Base-by-base conservation (phyloP, 2,113 vertebrate genomes). In the Tamias sibiricus region DNA sequence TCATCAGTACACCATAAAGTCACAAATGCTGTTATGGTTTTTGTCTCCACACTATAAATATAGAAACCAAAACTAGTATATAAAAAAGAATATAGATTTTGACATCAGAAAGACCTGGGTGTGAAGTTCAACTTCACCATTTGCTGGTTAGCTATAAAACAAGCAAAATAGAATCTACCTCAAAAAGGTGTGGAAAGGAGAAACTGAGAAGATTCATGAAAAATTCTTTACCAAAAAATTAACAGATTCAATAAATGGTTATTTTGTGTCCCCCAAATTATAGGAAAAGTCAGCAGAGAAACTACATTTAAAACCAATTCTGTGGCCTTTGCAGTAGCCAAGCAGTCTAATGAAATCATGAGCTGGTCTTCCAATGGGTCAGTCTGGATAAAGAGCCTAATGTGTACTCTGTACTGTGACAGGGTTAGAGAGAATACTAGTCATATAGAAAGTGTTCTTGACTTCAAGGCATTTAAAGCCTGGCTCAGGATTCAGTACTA, bases 141-240 rank as follows among this genome's bases (percentile, higher is more conserved):
- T 91, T 37, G 20, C 42, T 59, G 83, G 26, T 54, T 62, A 76
- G 16, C 24, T 69, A 8, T 75, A 75, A 95, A 81, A 93, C 54
- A 72, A 95, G n/a, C 9, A 94, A 80, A 96, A 90, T 35, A 84
- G 2, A 19, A 69, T 62, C 28, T 62, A 90, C 42, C 9, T 87
- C 42, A 80, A 76, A 72, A 77, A 84, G n/a, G 54, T 94, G 35
- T 62, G 75, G 37, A 72, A 2, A 81, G 19, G 24, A 79, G 77
- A 88, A 59, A 72, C 6, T 85, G n/a, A 89, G 32, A 69, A 47
- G 52, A 88, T 66, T 30, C 40, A 1, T 76, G 74, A 17, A 9
- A 91, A 80, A 74, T 12, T 20, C 30, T 4, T 76, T 42, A 47
- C 24, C 12, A 40, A 72, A 89, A 59, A 79, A 35, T 62, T 75